These are phyloP conservation scores for Ernsta delagoae DNA, from an alignment of 2,888 invertebrate species.

Conservation along the genomic window DNA sequence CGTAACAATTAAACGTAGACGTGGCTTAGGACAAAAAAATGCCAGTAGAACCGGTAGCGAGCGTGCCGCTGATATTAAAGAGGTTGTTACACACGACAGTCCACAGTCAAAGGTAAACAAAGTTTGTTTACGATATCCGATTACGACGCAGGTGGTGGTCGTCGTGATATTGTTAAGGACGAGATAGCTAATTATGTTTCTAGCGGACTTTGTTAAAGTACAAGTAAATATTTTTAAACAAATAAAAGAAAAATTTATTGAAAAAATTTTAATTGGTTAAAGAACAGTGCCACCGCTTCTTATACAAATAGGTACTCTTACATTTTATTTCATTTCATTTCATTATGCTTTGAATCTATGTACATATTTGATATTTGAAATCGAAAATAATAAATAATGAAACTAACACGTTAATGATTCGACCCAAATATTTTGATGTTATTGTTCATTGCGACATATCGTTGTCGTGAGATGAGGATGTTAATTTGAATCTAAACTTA, in stretches of 20 bases:
- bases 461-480: constrained; percentile 38
- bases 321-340: no score
- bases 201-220: neutral
- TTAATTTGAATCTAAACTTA: constrained; percentile 46
- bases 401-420: neutral
- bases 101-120: constrained; percentile 31
- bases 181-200: neutral
- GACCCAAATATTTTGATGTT: no score
- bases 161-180: neutral
- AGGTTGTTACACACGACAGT: constrained; percentile 56
- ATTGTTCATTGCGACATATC: neutral
- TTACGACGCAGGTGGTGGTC: constrained; percentile 11
- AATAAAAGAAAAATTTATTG: no score
- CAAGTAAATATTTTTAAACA: no score
- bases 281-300: no score
- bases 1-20: constrained; percentile 78
- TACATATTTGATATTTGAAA: no score
- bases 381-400: neutral
- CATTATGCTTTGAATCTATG: no score
- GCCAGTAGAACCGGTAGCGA: constrained; percentile 74
- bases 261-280: no score
- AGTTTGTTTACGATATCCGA: constrained; percentile 18
- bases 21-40: constrained; percentile 61
- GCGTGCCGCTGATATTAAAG: constrained; percentile 78
- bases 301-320: no score